Base-by-base conservation (phyloP, 1,140 invertebrate genomes). In the Dreissena rostriformis region DNA sequence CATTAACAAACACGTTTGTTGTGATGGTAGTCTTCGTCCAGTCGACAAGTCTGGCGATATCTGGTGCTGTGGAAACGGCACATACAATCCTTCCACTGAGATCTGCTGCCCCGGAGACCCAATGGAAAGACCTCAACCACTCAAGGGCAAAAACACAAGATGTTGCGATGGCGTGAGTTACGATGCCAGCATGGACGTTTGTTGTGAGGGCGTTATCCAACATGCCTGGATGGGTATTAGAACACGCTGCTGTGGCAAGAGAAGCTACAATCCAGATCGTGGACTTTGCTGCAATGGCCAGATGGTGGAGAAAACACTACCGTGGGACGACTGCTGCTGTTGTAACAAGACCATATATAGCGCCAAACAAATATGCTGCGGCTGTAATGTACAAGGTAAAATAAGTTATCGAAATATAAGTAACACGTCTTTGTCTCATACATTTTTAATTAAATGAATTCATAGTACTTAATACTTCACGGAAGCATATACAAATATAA, bases 201-300 rank as follows among this genome's bases (percentile, higher is more conserved):
- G 82, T 63, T 84, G 82, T 55, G 73, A 76, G n/a, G 82, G 82
- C n/a, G 68, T 52, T 11, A 57, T 84, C 8, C 82, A 84, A 53
- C 82, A 84, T 29, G 82, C 82, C 28, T 84, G 82, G 82, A 17
- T 77, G 2, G 82, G 82, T 51, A 2, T 49, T 0, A 70, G 61
- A n/a, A 84, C 82, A 51, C 61, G 82, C 6, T 84, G 82, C 49
- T 84, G 82, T 63, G 82, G 67, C 11, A 57, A 71, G 57, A 53
- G 74, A 65, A 84, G 82, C 39, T 84, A 84, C 67, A 84, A 84
- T 49, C 82, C 82, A 72, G 82, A 84, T 49, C 68, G 73, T 72
- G 82, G 82, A 24, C 12, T 84, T 14, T 84, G 82, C 66, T 77
- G 73, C 29, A 77, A 84, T 53, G 63, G 73, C 26, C 57, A 51